Percentiles rank a stretch among this genome's conserved stretches.
Evolutionary conservation across 2,113 vertebrate genomes (phyloP).

Genomic region (Platycercus adscitus): DNA sequence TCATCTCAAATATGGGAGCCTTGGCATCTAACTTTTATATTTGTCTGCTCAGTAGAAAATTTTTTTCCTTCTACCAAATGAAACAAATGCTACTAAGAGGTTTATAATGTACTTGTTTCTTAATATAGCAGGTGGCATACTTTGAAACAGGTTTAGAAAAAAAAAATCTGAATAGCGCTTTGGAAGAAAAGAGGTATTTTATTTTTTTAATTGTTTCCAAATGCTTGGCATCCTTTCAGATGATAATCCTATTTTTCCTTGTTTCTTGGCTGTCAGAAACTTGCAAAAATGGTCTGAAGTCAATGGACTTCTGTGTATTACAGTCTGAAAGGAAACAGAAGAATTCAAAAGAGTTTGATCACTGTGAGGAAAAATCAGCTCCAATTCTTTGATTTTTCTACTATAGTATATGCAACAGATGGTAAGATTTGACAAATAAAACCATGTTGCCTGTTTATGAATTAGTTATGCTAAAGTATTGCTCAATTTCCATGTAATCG

Average conservation of each 20-base stretch:
- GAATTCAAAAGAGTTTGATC: not conserved
- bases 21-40: not conserved
- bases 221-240: conserved; percentile 45
- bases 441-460: not conserved
- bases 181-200: not conserved
- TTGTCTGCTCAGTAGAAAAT: not conserved
- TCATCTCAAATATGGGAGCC: not conserved
- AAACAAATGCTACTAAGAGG: not conserved
- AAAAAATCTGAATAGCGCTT: not conserved
- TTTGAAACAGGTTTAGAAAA: not conserved
- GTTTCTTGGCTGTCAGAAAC: conserved; percentile 36
- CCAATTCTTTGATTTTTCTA: not conserved
- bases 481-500: conserved; percentile 23
- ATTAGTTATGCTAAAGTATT: conserved; percentile 18
- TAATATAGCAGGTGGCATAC: not conserved
- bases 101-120: conserved; percentile 35
- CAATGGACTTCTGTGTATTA: conserved; percentile 21
- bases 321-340: not conserved
- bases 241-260: conserved; percentile 29
- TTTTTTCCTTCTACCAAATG: conserved; percentile 23
- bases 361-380: not conserved
- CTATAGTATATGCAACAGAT: conserved; percentile 26
- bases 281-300: conserved; percentile 34
- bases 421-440: conserved; percentile 38
- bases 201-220: not conserved